Base-by-base conservation (phyloP, 2,888 invertebrate species). In the Trichogramma dendrolimi region DNA sequence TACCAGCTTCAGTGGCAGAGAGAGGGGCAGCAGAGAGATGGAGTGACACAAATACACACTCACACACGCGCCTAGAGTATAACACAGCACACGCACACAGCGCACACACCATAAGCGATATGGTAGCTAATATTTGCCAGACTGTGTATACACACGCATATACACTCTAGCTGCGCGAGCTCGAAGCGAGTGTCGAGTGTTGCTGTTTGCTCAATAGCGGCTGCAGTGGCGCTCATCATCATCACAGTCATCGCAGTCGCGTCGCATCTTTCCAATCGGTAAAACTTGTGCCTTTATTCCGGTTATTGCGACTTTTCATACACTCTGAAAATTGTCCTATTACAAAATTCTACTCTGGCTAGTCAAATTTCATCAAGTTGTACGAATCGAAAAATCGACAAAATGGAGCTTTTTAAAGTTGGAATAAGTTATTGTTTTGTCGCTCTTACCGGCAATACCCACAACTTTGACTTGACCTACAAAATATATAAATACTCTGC, bases 31-130 rank as follows among this genome's bases (percentile, higher is more conserved):
- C 27, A 27, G 27, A 27, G 27, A 27, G 27, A 27, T 27, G 27
- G 27, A 27, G 27, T 27, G 27, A 27, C 64, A 58, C 68, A 63
- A 55, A 55, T 39, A 59, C 57, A 58, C 70, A 72, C 68, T 71
- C 71, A 68, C 71, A 69, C 71, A 71, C 74, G 70, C 73, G 73
- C 73, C 70, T 72, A 75, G 73, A 74, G 74, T 8, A 27, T 27
- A 27, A 27, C 27, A 27, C 27, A 27, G 40, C 14, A 67, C 70
- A 70, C 71, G 72, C 74, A 69, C 72, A 73, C 73, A 71, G 74
- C 76, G 73, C 74, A 74, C 75, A 73, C 75, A 74, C 73, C 73
- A 75, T 75, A 76, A 75, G 76, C 77, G 77, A 78, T 77, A 77
- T 76, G 74, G 73, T 74, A 73, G 77, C 77, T 75, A 77, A 78